Conservation (phyloP, 2,888 invertebrate genomes). For the Dasysyrphus tricinctus region DNA sequence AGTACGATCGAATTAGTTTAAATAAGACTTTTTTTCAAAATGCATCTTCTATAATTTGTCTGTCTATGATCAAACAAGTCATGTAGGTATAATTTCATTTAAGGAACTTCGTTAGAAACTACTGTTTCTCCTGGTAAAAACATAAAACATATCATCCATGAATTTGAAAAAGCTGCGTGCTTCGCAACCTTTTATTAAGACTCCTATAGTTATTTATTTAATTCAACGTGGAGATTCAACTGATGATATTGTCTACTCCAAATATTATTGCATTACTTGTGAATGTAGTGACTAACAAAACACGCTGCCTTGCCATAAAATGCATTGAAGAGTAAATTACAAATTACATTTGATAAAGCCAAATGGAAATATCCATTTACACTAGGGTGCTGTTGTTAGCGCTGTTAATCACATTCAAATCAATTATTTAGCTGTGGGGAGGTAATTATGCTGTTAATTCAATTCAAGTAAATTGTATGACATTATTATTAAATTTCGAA, state of each 20-base stretch:
- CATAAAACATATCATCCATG: too few species aligned
- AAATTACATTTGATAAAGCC: conserved; percentile 36
- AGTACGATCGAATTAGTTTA: not conserved
- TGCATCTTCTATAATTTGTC: too few species aligned
- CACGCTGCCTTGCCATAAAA: not conserved
- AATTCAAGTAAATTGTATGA: not conserved
- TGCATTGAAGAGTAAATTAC: conserved; percentile 21
- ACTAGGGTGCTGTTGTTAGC: conserved; percentile 17
- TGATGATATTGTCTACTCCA: too few species aligned
- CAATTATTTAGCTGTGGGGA: conserved; percentile 16
- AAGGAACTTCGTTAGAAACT: too few species aligned
- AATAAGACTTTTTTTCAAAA: too few species aligned
- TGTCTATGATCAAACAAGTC: too few species aligned
- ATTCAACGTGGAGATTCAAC: too few species aligned
- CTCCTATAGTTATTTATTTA: too few species aligned
- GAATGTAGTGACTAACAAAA: not conserved
- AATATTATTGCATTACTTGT: not conserved
- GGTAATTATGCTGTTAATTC: conserved; percentile 3
- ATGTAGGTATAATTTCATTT: too few species aligned
- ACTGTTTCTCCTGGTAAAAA: too few species aligned
- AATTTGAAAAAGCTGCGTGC: too few species aligned
- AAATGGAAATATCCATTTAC: conserved; percentile 1
- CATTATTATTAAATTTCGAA: not conserved
- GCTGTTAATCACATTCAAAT: conserved; percentile 13
- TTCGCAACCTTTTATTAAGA: too few species aligned